phyloP scores from a whole-genome alignment of 1,140 invertebrate genomes.

The Drosophila carrolli region DNA sequence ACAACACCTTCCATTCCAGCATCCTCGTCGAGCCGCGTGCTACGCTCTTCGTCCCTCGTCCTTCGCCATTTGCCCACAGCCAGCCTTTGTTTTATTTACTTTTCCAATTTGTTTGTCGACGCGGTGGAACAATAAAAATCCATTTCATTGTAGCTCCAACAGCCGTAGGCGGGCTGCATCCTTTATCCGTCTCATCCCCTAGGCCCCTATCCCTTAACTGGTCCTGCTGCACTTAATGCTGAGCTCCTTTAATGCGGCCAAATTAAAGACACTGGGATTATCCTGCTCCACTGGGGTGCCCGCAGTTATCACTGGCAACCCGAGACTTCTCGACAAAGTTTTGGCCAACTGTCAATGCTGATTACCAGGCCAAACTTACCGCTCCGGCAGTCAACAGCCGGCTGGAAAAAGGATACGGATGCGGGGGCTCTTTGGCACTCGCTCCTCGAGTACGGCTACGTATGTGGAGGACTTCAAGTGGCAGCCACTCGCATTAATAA shows the following conservation, averaged over 20 bases:
- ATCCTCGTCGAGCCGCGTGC: constrained; percentile 2
- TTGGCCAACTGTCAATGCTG: constrained; percentile 74
- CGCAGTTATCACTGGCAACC: constrained; percentile 48
- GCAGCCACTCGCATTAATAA: constrained; percentile 72
- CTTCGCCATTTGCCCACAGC: constrained; percentile 10
- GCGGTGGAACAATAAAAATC: constrained; percentile 73
- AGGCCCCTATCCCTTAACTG: constrained; percentile 42
- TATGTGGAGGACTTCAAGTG: constrained; percentile 36
- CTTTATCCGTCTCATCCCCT: constrained; percentile 12
- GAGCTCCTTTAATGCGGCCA: constrained; percentile 18
- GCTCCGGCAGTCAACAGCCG: constrained; percentile 5
- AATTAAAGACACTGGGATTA: constrained; percentile 57
- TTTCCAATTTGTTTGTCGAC: constrained; percentile 73
- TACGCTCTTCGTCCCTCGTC: background rate
- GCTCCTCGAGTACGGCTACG: constrained; percentile 13
- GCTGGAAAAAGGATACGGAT: constrained; percentile 21
- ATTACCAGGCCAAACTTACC: constrained; percentile 44
- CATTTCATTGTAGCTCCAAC: constrained; percentile 51
- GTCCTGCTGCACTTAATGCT: constrained; percentile 47
- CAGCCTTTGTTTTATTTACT: constrained; percentile 77
- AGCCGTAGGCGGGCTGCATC: constrained; percentile 21
- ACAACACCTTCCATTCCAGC: constrained; percentile 46
- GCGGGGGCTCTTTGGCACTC: constrained; percentile 5
- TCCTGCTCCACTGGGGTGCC: constrained; percentile 24
- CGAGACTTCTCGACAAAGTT: constrained; percentile 62